phyloP scores from a whole-genome alignment of 2,797 vertebrate species.

The Artibeus jamaicensis region DNA sequence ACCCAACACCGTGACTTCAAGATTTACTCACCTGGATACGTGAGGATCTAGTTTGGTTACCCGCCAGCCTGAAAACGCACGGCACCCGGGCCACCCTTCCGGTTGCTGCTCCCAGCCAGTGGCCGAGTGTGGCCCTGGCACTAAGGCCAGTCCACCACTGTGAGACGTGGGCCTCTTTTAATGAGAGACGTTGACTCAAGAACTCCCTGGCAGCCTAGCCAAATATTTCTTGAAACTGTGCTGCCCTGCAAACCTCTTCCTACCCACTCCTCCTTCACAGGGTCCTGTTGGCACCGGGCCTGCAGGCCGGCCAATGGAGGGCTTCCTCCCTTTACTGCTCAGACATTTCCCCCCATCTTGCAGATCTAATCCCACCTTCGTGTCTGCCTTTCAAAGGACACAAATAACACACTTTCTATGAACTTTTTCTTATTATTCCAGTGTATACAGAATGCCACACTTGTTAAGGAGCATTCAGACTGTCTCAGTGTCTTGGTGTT shows the following conservation, averaged over 20 bases:
- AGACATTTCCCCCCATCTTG: not conserved
- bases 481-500: not conserved
- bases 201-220: not conserved
- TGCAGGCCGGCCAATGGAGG: accelerated
- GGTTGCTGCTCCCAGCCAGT: not conserved
- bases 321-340: not conserved
- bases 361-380: not conserved
- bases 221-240: not conserved
- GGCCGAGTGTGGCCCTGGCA: too few relatives aligned
- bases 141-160: not conserved
- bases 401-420: not conserved
- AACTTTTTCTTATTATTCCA: not conserved
- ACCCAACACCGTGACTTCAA: not conserved
- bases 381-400: not conserved
- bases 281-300: not conserved
- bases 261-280: not conserved
- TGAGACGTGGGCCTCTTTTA: not conserved
- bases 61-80: not conserved
- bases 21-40: not conserved
- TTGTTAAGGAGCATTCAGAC: not conserved
- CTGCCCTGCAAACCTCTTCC: too few relatives aligned
- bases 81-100: not conserved
- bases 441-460: not conserved
- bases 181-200: accelerated
- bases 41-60: not conserved